Base-by-base conservation (phyloP, 2,113 vertebrate genomes). In the Hepsetus odoe region DNA sequence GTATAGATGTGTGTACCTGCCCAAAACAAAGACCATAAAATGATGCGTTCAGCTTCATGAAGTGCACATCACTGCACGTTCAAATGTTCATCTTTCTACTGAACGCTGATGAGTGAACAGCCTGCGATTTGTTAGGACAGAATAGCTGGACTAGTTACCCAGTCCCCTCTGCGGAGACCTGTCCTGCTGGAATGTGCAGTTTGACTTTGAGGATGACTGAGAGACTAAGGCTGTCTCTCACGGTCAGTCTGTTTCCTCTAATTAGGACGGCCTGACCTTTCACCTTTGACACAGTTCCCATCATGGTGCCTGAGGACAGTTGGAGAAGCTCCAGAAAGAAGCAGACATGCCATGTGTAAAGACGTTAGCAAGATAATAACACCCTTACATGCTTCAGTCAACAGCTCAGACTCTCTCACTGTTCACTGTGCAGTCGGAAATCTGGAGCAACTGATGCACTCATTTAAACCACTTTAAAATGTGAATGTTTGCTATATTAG, bases 201-300 rank as follows among this genome's bases (percentile, higher is more conserved):
- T 82, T 80, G 30, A 26, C 13, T 77, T 20, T 84, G 56, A 82
- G 85, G 81, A 81, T 87, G 85, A 88, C 84, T 79, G 82, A 24
- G n/a, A 22, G 7, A 83, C 77, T 81, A 76, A 82, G 65, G 82
- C 84, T 86, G 88, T 88, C 86, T 89, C 85, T 89, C 80, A 58
- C 68, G 71, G 82, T 81, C 81, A 85, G 75, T 59, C 77, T 76
- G 76, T 28, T 84, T 87, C 87, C 86, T 92, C 85, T 90, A 90
- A 93, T 91, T 91, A 90, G 75, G 78, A 82, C 69, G 66, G 67
- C 77, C 75, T 86, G 85, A 91, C 87, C 80, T 85, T 2, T 86
- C 85, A 89, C 84, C 89, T 86, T 67, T 83, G 74, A 82, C 51
- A 85, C 71, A 76, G 81, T 85, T 76, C 75, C 26, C 80, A 75